Evolutionary conservation across 2,888 invertebrate genomes (phyloP), one percentile per base, ranked within the genome.

Genomic region (Drosophila imparisetae): DNA sequence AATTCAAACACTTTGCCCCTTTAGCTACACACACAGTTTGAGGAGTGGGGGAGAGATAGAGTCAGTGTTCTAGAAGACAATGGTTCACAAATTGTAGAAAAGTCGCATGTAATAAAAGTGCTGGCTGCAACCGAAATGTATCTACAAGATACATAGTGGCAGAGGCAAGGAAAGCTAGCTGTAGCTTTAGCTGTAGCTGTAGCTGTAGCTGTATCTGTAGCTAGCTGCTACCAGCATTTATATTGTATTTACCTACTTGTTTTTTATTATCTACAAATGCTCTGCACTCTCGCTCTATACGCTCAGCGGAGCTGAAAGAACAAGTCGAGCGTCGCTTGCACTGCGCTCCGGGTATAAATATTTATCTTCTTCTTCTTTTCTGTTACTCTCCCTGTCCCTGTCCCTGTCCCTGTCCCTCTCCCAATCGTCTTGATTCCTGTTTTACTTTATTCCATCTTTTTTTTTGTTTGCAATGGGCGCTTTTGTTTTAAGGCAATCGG

Each of bases 261-360:
- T 88, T 88, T 88, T 86, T 90, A 85, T 89, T 85, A 89, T 85
- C 85, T 85, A 89, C 79, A 87, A 84, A 84, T 81, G 82, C 84
- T 84, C 81, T 65, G 61, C 67, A 64, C 89, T 83, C 58, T 48
- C 64, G 60, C 72, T 61, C 86, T 80, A 89, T 62, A 80, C 86
- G 90, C 86, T 86, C 90, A 90, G 75, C 90, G 90, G 88, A 86
- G 86, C 86, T 86, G 86, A 86, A 86, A 85, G 88, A 86, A 90
- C 86, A 86, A 86, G 86, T 86, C 86, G 90, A 86, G 86, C 90
- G 86, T 86, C 83, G 86, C 90, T 70, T 86, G 86, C 86, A 90
- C 90, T 86, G 81, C 83, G 83, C 83, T 85, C 80, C 71, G 85
- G 89, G 88, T 86, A 86, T 86, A 86, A 86, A 86, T 86, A 86